Percentiles rank a stretch among this genome's conserved stretches.
These are phyloP conservation scores for Glareola pratincola DNA, from an alignment of 2,113 vertebrate species.

Conservation along the genomic window DNA sequence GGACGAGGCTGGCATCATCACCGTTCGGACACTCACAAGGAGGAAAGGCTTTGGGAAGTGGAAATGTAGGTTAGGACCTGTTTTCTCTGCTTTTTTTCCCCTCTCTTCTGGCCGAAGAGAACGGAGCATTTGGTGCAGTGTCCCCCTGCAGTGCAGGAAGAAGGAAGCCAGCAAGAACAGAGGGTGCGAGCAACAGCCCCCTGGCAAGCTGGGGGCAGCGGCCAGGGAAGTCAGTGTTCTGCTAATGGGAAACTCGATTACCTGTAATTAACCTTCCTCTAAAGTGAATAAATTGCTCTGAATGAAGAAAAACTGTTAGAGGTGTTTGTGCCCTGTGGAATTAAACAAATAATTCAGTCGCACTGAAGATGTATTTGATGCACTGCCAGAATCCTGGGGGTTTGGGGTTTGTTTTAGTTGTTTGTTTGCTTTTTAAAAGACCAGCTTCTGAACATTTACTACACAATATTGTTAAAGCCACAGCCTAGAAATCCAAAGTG, in stretches of 20 bases:
- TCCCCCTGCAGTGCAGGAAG: no score
- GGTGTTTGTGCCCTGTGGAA: not conserved
- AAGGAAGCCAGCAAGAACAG: not conserved
- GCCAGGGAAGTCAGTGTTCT: not conserved
- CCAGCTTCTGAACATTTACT: not conserved
- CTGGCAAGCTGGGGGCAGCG: not conserved
- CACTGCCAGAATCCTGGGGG: not conserved
- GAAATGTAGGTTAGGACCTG: not conserved
- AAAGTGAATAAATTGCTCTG: not conserved
- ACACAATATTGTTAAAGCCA: not conserved
- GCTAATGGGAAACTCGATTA: not conserved
- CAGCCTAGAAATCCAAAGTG: not conserved
- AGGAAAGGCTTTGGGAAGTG: not conserved
- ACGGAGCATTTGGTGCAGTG: not conserved
- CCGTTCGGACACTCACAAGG: rapidly evolving
- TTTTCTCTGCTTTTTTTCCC: not conserved
- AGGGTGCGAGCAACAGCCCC: not conserved
- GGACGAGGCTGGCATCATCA: not conserved
- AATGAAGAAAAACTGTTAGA: not conserved
- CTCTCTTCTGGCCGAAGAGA: not conserved
- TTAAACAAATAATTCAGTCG: not conserved
- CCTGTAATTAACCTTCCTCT: not conserved
- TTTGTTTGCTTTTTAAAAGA: not conserved
- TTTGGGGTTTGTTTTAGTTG: not conserved
- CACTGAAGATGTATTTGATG: not conserved